Evolutionary conservation across 2,888 invertebrate genomes (phyloP), one percentile per base, ranked within the genome.

Genomic region (Piscicola geometra): DNA sequence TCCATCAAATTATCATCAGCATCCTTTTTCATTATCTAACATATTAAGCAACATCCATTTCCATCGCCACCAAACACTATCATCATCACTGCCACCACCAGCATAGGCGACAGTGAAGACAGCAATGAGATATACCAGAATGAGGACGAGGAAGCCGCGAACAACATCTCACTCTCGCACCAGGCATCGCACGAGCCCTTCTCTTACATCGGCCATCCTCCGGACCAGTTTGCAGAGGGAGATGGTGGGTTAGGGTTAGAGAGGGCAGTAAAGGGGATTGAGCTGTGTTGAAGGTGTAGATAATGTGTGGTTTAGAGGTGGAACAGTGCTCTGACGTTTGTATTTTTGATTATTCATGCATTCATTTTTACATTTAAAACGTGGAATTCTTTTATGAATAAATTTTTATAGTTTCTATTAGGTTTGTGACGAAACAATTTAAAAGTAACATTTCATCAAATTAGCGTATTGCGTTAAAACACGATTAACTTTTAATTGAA

Each of bases 141-240:
- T 35, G 73, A 73, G 28, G 73, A 73, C n/a, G 73, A 73, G 30
- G 73, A 73, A 30, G 73, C 73, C 33, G 73, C 73, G 12, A 73
- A 73, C 73, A 73, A 41, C 73, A 73, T 73, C 50, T 36, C 72
- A n/a, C n/a, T 72, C 28, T 25, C 28, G 3, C 25, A 28, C 30
- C 71, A 71, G 52, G 71, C 33, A 18, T 25, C 60, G 3, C 28
- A 52, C 12, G 73, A 73, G 18, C n/a, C 56, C 33, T 73, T 73
- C 73, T 32, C 28, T n/a, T 73, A 56, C 25, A 18, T 36, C n/a
- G n/a, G n/a, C n/a, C n/a, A n/a, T n/a, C n/a, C 30, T 36, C 32
- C 25, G 28, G 73, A 73, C 1, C 73, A 73, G 25, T 73, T 35
- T 25, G 64, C 33, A 28, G 73, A 73, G 28, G 73, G 73, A 3